phyloP scores from a whole-genome alignment of 1,140 invertebrate genomes.

The Chionoecetes opilio region DNA sequence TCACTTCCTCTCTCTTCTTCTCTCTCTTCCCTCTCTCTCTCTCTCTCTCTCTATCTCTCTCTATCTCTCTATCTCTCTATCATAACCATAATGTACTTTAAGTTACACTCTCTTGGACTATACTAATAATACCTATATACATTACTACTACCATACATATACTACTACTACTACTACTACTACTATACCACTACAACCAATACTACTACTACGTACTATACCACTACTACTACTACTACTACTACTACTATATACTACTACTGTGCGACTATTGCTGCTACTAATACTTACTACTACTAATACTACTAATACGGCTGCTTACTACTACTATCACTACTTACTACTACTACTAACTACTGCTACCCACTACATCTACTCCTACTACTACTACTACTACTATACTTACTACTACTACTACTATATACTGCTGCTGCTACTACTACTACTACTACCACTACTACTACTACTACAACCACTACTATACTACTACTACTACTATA shows the following conservation, averaged over 20 bases:
- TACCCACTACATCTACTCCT: too few relatives aligned
- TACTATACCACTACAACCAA: not conserved
- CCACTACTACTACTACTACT: too few relatives aligned
- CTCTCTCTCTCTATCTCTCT: not conserved
- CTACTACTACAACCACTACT: not conserved
- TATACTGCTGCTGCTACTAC: not conserved
- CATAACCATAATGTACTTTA: not conserved
- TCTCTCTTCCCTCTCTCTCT: not conserved
- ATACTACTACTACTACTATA: not conserved
- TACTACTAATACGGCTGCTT: not conserved
- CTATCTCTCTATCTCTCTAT: not conserved
- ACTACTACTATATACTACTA: too few relatives aligned
- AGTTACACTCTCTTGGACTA: not conserved
- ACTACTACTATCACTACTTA: too few relatives aligned
- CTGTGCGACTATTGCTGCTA: not conserved
- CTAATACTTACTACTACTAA: not conserved
- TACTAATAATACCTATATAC: too few relatives aligned
- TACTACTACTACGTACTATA: too few relatives aligned
- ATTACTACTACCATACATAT: not conserved
- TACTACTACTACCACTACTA: too few relatives aligned
- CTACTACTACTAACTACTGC: too few relatives aligned
- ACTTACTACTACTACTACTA: not conserved
- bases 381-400: not conserved
- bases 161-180: not conserved
- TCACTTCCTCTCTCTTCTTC: not conserved